Conservation (phyloP, 2,113 vertebrate species). For the Centropristis striata region DNA sequence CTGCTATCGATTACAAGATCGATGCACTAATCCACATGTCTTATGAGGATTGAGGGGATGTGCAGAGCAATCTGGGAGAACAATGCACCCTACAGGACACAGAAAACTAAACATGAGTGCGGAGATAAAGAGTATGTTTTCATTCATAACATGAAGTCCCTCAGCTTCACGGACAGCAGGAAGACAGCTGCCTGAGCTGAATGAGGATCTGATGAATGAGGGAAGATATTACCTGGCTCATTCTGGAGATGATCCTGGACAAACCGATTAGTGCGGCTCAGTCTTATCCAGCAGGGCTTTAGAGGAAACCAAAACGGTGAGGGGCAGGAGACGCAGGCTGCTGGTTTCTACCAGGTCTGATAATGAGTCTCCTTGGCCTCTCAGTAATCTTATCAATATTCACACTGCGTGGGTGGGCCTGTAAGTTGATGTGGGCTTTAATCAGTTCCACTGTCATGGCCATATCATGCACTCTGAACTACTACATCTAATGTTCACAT, state of each 20-base stretch:
- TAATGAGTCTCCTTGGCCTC: slow-evolving; percentile 48
- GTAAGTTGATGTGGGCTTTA: slow-evolving; percentile 14
- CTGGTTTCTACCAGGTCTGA: slow-evolving; percentile 11
- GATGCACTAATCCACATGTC: slow-evolving; percentile 57
- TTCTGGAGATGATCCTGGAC: slow-evolving; percentile 44
- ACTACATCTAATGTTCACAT: background rate
- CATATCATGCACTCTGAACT: background rate
- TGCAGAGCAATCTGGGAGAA: slow-evolving; percentile 7
- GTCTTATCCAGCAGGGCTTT: slow-evolving; percentile 20
- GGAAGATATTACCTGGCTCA: background rate
- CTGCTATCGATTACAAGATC: slow-evolving; percentile 58
- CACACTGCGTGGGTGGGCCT: slow-evolving; percentile 31
- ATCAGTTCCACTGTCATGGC: slow-evolving; percentile 17
- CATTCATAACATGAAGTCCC: background rate
- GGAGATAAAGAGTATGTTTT: background rate
- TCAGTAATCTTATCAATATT: slow-evolving; percentile 47
- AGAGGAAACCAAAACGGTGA: slow-evolving; percentile 6
- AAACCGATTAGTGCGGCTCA: slow-evolving; percentile 28
- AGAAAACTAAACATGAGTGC: slow-evolving; percentile 5
- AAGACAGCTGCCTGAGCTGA: background rate
- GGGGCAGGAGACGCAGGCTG: background rate
- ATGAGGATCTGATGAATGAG: slow-evolving; percentile 31
- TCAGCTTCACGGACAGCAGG: background rate
- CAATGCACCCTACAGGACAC: background rate
- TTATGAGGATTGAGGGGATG: slow-evolving; percentile 43